phyloP scores from a whole-genome alignment of 1,140 invertebrate genomes.

The Apis mellifera region Amel_HAv3.1 CM009946.2:7091501-7092000 shows the following conservation, averaged over 20 bases:
- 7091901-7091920: background rate
- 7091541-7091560: too few relatives aligned
- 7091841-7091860: background rate
- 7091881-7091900: background rate
- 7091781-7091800: too few relatives aligned
- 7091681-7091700: too few relatives aligned
- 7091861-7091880: background rate
- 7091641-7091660: background rate
- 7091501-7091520: too few relatives aligned
- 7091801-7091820: background rate
- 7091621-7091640: background rate
- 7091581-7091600: conserved; percentile 1
- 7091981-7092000: background rate
- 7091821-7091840: background rate
- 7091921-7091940: background rate
- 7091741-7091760: too few relatives aligned
- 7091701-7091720: too few relatives aligned
- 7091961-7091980: background rate
- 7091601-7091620: too few relatives aligned
- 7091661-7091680: too few relatives aligned
- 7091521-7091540: too few relatives aligned
- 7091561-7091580: background rate
- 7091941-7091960: background rate
- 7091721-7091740: too few relatives aligned
- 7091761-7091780: too few relatives aligned